Evolutionary conservation across 2,113 vertebrate genomes (phyloP).

Genomic region (Apteryx mantelli): DNA sequence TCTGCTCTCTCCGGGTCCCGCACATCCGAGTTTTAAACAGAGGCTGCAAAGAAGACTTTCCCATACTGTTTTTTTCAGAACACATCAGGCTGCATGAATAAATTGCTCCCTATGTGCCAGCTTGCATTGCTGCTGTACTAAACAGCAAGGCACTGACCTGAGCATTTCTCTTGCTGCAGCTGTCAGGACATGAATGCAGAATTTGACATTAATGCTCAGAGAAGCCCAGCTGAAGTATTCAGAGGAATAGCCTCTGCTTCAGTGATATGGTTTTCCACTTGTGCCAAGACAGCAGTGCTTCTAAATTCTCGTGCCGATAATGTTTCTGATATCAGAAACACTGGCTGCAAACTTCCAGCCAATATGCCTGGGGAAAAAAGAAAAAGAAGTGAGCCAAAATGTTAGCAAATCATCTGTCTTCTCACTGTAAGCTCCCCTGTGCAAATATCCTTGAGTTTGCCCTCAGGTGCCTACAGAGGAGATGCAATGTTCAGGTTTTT

Average conservation of each 20-base stretch:
- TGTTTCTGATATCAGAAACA: not conserved
- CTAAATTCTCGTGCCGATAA: not conserved
- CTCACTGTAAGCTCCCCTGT: rapidly evolving
- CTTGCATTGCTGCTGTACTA: not conserved
- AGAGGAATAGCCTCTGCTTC: not conserved
- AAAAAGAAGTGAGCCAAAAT: not conserved
- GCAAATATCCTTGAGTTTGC: not conserved
- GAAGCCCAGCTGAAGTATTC: not conserved
- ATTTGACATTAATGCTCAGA: not conserved
- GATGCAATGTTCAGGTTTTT: not conserved
- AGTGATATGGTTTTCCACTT: not conserved
- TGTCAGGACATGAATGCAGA: not conserved
- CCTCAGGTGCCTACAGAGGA: not conserved
- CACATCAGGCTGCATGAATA: not conserved
- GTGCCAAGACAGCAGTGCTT: not conserved
- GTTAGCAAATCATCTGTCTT: not conserved
- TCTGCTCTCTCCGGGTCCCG: not conserved
- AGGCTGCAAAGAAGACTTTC: not conserved
- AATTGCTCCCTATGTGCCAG: not conserved
- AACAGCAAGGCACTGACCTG: rapidly evolving
- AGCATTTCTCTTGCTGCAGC: not conserved
- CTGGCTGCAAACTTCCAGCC: not conserved
- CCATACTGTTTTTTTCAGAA: not conserved
- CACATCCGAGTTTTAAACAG: not conserved
- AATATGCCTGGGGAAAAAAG: not conserved